Percentiles rank a stretch among this genome's conserved stretches.
phyloP scores from a whole-genome alignment of 1,140 invertebrate genomes.

The Neodiprion fabricii region DNA sequence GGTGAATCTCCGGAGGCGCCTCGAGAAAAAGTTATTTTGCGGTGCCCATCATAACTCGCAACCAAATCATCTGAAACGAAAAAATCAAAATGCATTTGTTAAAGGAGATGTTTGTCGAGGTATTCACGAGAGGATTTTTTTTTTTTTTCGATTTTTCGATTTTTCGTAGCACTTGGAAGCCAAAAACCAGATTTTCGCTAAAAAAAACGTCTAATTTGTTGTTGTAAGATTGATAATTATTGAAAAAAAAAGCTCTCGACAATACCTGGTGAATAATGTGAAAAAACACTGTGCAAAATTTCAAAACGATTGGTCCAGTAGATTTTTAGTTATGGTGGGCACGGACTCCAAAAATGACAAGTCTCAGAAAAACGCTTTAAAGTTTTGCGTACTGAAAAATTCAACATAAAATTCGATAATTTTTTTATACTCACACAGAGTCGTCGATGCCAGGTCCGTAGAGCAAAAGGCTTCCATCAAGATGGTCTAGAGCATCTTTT shows the following conservation, averaged over 20 bases:
- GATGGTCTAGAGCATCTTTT: slow-evolving; percentile 26
- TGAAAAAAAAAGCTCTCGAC: slow-evolving; percentile 18
- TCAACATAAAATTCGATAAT: background rate
- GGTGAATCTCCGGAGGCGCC: slow-evolving; percentile 12
- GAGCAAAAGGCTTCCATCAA: slow-evolving; percentile 12
- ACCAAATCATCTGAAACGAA: no score
- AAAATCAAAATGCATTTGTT: no score
- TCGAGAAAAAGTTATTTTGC: slow-evolving; percentile 9
- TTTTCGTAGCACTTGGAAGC: slow-evolving; percentile 21
- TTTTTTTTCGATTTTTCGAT: slow-evolving; percentile 22
- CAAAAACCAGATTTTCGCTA: slow-evolving; percentile 21
- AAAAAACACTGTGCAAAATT: slow-evolving; percentile 24
- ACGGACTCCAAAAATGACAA: slow-evolving; percentile 25
- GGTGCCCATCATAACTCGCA: no score
- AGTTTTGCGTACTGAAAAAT: slow-evolving; percentile 23
- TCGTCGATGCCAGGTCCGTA: background rate
- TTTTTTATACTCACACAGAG: slow-evolving; percentile 24
- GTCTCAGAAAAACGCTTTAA: slow-evolving; percentile 21
- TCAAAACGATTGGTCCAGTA: slow-evolving; percentile 24
- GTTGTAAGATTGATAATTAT: slow-evolving; percentile 21
- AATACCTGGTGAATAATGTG: slow-evolving; percentile 13
- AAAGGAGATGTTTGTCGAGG: no score
- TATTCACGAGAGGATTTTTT: background rate
- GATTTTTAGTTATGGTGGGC: slow-evolving; percentile 17
- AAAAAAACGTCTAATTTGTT: slow-evolving; percentile 24